phyloP scores from a whole-genome alignment of 2,113 vertebrate genomes.

The Ranitomeya imitator region DNA sequence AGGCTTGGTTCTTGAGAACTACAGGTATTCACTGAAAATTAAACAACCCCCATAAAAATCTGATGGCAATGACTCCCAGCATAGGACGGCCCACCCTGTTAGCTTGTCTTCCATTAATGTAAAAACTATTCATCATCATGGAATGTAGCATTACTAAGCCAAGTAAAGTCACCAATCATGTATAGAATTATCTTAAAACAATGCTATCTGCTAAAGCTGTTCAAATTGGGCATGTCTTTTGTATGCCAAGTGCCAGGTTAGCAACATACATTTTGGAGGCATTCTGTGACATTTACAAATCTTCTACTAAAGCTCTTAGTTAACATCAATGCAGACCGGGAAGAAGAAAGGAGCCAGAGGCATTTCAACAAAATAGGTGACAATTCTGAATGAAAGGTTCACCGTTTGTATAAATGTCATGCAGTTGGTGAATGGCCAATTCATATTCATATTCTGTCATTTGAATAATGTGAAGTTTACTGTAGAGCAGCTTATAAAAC shows the following conservation, averaged over 20 bases:
- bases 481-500: neutral
- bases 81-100: neutral
- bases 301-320: neutral
- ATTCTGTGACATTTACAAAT: slow-evolving; percentile 7
- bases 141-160: no score
- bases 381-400: neutral
- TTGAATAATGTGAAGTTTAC: neutral
- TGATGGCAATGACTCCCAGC: neutral
- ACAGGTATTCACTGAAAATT: neutral
- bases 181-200: neutral
- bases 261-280: neutral
- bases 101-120: neutral
- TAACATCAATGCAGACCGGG: neutral
- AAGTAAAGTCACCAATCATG: no score
- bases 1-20: neutral
- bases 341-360: neutral
- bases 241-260: neutral
- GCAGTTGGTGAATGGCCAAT: neutral
- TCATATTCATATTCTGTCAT: neutral
- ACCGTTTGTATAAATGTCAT: neutral
- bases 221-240: neutral
- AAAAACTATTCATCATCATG: neutral
- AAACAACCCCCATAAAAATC: neutral
- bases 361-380: neutral
- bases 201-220: neutral